These are phyloP conservation scores for Mesorhabditis spiculigera DNA, from an alignment of 2,888 invertebrate species.

Conservation along the genomic window DNA sequence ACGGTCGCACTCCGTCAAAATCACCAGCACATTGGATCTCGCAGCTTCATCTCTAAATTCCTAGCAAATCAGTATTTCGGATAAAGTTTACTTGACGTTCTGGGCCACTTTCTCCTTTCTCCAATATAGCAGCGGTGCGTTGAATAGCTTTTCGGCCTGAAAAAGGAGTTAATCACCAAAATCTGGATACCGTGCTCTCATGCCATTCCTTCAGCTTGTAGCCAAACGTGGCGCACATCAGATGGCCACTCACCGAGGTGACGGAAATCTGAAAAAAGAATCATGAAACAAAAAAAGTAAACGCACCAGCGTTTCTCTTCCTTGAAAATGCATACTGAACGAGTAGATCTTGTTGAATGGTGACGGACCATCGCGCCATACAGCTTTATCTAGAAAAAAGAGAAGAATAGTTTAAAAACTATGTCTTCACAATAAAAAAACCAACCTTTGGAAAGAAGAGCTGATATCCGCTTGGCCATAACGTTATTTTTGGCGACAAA, in stretches of 20 bases:
- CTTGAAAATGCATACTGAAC: constrained; percentile 70
- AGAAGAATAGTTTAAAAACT: no score
- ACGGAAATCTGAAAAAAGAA: constrained; percentile 67
- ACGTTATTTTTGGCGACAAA: constrained; percentile 99
- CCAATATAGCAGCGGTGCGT: constrained; percentile 71
- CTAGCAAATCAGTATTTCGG: no score
- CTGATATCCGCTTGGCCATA: constrained; percentile 92
- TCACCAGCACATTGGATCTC: constrained; percentile 70
- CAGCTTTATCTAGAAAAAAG: constrained; percentile 61
- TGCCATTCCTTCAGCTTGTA: constrained; percentile 48
- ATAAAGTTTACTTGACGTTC: no score
- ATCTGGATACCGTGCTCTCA: not conserved
- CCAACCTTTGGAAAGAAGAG: constrained; percentile 70
- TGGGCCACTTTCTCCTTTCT: no score
- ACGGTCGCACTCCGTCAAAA: constrained; percentile 99
- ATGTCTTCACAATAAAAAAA: no score
- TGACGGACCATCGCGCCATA: constrained; percentile 81
- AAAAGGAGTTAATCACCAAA: no score
- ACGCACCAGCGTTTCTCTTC: constrained; percentile 18
- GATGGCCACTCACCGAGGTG: constrained; percentile 94
- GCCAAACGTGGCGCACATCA: constrained; percentile 76
- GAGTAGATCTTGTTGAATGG: constrained; percentile 92
- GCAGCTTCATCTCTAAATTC: constrained; percentile 60
- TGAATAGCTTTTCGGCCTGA: constrained; percentile 69
- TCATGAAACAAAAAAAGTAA: no score